Conservation (phyloP, 1,140 invertebrate genomes). For the Halictus rubicundus region DNA sequence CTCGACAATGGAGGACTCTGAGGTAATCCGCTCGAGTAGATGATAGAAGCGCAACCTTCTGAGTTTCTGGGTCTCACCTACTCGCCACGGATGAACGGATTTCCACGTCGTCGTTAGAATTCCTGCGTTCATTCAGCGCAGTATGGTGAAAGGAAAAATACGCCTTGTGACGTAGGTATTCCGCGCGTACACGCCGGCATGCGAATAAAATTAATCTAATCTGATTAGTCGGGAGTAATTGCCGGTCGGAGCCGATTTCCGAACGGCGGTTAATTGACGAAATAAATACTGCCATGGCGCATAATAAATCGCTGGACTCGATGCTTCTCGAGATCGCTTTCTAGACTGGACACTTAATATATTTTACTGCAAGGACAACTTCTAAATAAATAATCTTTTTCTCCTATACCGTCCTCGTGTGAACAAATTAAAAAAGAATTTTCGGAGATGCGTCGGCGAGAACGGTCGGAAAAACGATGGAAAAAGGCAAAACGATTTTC, state of each 20-base stretch:
- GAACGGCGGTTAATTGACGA: background rate
- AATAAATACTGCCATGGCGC: no score
- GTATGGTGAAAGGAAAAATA: slow-evolving; percentile 35
- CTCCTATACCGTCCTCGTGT: no score
- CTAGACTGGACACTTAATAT: no score
- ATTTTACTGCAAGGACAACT: slow-evolving; percentile 41
- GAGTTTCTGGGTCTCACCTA: slow-evolving; percentile 22
- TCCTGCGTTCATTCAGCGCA: background rate
- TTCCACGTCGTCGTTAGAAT: background rate
- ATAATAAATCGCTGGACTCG: no score
- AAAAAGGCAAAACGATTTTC: background rate
- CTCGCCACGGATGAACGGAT: slow-evolving; percentile 30
- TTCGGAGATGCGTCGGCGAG: no score
- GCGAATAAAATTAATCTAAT: background rate
- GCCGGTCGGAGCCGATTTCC: background rate
- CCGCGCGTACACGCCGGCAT: background rate
- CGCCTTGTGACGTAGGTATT: background rate
- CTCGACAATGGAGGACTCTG: background rate
- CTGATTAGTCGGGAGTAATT: background rate
- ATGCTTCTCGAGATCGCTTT: no score
- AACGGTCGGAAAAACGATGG: no score
- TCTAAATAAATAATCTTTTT: slow-evolving; percentile 30
- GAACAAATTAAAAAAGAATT: no score
- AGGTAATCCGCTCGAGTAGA: slow-evolving; percentile 1
- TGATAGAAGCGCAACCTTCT: slow-evolving; percentile 9